Evolutionary conservation across 1,140 invertebrate species (phyloP), one percentile per base, ranked within the genome.

Genomic region (Macrosteles quadrilineatus): DNA sequence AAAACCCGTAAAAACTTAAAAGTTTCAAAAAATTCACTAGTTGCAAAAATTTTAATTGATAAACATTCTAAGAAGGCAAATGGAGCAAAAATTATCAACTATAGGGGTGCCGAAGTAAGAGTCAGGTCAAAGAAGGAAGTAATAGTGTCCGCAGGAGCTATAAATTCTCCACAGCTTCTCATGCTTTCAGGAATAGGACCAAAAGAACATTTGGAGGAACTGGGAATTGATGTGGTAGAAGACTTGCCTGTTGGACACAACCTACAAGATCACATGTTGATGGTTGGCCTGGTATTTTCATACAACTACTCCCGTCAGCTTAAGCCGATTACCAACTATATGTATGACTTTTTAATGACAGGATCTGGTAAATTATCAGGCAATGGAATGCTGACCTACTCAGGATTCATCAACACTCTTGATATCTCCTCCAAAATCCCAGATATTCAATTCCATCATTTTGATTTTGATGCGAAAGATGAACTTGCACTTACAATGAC

Each of bases 161-260:
- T 95, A 2, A 92, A 92, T 65, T 88, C 86, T 21, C 90, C 93
- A 0, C 91, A 94, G 73, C 77, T 97, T 30, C 78, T 97, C 59
- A 94, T 96, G 93, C 76, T 96, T 0, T 95, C 93, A 0, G 95
- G 95, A 0, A 84, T 96, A 50, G 95, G 94, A 0, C 94, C 93
- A 0, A 83, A 82, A 40, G 82, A 89, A 9, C 92, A 96, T 72
- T 81, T 97, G 9, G 78, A 82, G 53, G 80, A 89, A 32, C 78
- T 91, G 19, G 87, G 88, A 4, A 91, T 95, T 43, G 84, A 84
- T 4, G 86, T 92, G 0, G 70, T 93, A 0, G 87, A 87, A 75
- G 87, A 95, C 79, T 81, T 77, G 19, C 70, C 85, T 0, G 85
- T 87, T 2, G 91, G 91, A 0, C 86, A 91, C 73, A 93, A 93